Conservation (phyloP, 2,113 vertebrate species). For the Strix aluco region DNA sequence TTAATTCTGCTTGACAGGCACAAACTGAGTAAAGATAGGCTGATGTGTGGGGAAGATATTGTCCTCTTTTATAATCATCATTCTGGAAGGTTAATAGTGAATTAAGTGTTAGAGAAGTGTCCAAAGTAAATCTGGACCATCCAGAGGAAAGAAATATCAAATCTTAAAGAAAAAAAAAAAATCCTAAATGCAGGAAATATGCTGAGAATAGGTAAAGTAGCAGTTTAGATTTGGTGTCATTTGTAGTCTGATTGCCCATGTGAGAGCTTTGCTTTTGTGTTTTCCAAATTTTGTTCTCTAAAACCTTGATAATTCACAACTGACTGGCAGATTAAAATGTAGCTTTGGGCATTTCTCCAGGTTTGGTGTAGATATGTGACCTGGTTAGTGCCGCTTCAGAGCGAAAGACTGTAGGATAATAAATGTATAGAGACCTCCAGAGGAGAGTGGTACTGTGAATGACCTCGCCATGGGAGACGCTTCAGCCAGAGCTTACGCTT, state of each 20-base stretch:
- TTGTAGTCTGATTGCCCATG: neutral
- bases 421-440: neutral
- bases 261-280: neutral
- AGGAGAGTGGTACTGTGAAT: neutral
- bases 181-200: neutral
- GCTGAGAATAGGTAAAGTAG: neutral
- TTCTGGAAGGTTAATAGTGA: neutral
- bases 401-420: neutral
- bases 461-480: neutral
- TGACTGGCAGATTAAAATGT: neutral
- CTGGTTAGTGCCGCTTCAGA: neutral
- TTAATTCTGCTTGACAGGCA: neutral
- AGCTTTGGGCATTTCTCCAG: neutral
- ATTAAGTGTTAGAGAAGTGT: neutral
- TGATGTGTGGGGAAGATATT: neutral
- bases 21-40: neutral
- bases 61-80: neutral
- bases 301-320: neutral
- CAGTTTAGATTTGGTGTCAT: neutral
- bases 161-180: neutral
- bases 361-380: neutral
- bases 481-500: neutral
- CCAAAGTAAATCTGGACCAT: neutral
- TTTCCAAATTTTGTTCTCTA: neutral
- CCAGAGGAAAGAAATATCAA: neutral